Conservation (phyloP, 2,888 invertebrate genomes). For the Diachrysia chrysitis region DNA sequence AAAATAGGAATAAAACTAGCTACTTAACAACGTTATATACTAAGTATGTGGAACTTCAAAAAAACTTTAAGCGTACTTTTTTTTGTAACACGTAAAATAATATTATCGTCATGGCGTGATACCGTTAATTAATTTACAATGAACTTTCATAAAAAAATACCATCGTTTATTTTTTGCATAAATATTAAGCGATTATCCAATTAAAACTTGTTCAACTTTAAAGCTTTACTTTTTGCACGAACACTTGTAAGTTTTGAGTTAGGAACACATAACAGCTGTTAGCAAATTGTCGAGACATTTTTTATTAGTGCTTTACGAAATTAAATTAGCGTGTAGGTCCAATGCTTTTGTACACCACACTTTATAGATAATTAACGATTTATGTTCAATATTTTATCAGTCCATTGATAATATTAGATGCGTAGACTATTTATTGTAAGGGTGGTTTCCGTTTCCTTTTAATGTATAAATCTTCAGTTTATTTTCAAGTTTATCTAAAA, state of each 20-base stretch:
- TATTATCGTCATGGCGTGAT: neutral
- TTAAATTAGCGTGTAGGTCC: neutral
- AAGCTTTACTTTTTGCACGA: neutral
- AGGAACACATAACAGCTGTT: constrained; percentile 37
- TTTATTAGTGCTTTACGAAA: constrained; percentile 6
- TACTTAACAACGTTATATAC: constrained; percentile 4
- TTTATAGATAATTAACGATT: no score
- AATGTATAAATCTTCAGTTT: no score
- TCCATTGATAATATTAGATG: no score
- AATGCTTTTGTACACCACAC: neutral
- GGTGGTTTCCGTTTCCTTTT: no score
- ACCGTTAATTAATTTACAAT: neutral
- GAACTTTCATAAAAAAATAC: neutral
- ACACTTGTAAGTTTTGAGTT: constrained; percentile 33
- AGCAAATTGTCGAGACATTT: constrained; percentile 17
- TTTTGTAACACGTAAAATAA: neutral
- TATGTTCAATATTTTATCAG: no score
- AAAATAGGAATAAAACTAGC: constrained; percentile 43
- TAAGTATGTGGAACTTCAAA: constrained; percentile 10
- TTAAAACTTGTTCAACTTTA: neutral
- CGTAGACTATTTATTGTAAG: no score
- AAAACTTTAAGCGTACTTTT: constrained; percentile 1
- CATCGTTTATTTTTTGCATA: neutral
- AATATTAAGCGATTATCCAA: constrained; percentile 6
- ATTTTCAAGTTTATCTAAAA: no score